Conservation (phyloP, 2,888 invertebrate genomes). For the Seira sanloemensis region DNA sequence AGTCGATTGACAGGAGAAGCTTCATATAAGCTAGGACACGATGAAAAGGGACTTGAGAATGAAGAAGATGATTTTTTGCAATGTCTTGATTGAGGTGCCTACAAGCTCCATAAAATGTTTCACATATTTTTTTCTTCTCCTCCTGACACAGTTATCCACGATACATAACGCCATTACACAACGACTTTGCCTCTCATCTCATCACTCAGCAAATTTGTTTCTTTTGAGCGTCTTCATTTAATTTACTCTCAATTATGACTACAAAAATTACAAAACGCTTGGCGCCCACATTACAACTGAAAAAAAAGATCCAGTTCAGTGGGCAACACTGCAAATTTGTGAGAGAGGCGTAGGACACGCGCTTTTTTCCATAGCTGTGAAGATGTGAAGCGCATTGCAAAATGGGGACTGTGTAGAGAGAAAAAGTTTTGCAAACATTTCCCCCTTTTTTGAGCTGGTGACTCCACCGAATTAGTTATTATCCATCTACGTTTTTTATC, state of each 20-base stretch:
- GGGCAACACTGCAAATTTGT: background rate
- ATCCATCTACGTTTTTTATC: no score
- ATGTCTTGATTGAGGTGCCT: background rate
- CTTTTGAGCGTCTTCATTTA: background rate
- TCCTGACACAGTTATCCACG: conserved; percentile 54
- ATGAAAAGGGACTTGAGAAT: background rate
- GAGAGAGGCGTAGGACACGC: background rate
- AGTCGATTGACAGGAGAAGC: background rate
- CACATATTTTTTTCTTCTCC: no score
- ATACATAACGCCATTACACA: conserved; percentile 31
- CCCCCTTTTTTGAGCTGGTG: no score
- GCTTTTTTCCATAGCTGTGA: background rate
- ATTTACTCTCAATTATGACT: background rate
- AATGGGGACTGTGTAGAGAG: background rate
- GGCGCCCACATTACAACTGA: background rate
- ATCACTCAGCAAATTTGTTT: no score
- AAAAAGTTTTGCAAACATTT: no score
- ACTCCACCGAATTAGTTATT: no score
- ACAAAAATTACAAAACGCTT: background rate
- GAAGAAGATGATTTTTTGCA: background rate
- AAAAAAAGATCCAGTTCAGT: background rate
- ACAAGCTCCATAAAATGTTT: background rate
- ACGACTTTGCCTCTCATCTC: background rate
- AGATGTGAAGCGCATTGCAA: background rate
- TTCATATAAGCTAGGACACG: no score